Base-by-base conservation (phyloP, 2,797 vertebrate species). In the Phyllotis vaccarum region DNA sequence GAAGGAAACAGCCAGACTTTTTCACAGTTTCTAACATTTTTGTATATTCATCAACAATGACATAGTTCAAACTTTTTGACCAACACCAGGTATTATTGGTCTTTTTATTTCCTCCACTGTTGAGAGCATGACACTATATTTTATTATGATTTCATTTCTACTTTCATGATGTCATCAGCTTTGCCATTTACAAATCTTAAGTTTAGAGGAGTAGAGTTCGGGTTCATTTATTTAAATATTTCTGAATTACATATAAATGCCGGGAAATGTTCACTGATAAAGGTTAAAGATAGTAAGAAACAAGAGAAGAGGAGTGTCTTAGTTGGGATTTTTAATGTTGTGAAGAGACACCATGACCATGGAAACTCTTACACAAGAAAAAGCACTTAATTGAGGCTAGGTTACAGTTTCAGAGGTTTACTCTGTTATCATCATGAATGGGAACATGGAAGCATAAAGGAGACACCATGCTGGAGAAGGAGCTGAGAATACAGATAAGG, bases 161-260 rank as follows among this genome's bases (percentile, higher is more conserved):
- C 88, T 94, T 92, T 54, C 34, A 43, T 86, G 43, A 76, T 66
- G 21, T 74, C 49, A 54, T 3, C 11, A 52, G 29, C 52, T 83
- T 95, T 87, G 6, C 78, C 87, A 88, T 37, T 43, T 88, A 78
- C 2, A 89, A 82, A 79, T 46, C 34, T 78, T 92, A 95, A 72
- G 70, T 91, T 21, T 85, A 79, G 60, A 90, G 31, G 6, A 86
- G 19, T 54, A 56, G 16, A 8, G 0, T 43, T 93, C 89, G 76
- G 7, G 16, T 92, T 82, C 9, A 66, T 82, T 80, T 27, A 70
- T 88, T 90, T 89, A 81, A 56, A 66, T 80, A 85, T 62, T 56
- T 89, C 64, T 88, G 56, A 72, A 46, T 83, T 74, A 19, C 34
- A 56, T 60, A 14, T 46, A 91, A 79, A 62, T 66, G 72, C 27